phyloP scores from a whole-genome alignment of 2,797 vertebrate species.

The Sandelia bainsii region DNA sequence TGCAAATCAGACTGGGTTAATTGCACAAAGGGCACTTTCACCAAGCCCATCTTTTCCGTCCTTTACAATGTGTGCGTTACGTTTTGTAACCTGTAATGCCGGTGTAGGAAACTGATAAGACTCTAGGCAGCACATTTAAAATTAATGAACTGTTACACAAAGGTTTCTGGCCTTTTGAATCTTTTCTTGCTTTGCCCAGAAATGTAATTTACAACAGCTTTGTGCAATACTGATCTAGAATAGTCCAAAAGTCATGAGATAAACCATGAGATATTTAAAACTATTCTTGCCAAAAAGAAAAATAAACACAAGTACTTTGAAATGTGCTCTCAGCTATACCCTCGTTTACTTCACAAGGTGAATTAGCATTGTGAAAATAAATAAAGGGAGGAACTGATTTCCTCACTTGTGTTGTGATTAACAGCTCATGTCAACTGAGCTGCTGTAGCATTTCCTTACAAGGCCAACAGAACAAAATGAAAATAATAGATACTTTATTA shows the following conservation, averaged over 20 bases:
- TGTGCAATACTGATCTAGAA: slow-evolving; percentile 55
- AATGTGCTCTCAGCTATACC: slow-evolving; percentile 26
- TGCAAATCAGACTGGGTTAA: slow-evolving; percentile 21
- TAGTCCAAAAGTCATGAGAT: slow-evolving; percentile 66
- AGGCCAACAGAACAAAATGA: slow-evolving; percentile 49
- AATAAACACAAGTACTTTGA: slow-evolving; percentile 27
- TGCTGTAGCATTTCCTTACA: slow-evolving; percentile 57
- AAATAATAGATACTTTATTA: slow-evolving; percentile 19
- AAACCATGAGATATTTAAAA: slow-evolving; percentile 46
- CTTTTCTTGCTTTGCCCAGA: slow-evolving; percentile 59
- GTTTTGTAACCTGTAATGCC: slow-evolving; percentile 50
- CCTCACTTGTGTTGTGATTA: slow-evolving; percentile 62
- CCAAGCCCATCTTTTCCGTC: slow-evolving; percentile 21
- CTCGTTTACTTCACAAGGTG: slow-evolving; percentile 47
- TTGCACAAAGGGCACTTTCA: slow-evolving; percentile 23
- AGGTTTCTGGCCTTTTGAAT: slow-evolving; percentile 66
- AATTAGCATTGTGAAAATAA: slow-evolving; percentile 68
- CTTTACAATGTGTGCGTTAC: slow-evolving; percentile 7
- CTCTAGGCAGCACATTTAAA: slow-evolving; percentile 66
- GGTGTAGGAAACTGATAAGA: slow-evolving; percentile 55
- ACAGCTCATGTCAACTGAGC: slow-evolving; percentile 54
- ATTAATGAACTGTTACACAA: slow-evolving; percentile 74
- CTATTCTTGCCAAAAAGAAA: slow-evolving; percentile 19
- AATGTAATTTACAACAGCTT: slow-evolving; percentile 67
- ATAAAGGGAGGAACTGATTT: slow-evolving; percentile 60